Evolutionary conservation across 1,140 invertebrate species (phyloP), one percentile per base, ranked within the genome.

Genomic region (Papilio polytes): DNA sequence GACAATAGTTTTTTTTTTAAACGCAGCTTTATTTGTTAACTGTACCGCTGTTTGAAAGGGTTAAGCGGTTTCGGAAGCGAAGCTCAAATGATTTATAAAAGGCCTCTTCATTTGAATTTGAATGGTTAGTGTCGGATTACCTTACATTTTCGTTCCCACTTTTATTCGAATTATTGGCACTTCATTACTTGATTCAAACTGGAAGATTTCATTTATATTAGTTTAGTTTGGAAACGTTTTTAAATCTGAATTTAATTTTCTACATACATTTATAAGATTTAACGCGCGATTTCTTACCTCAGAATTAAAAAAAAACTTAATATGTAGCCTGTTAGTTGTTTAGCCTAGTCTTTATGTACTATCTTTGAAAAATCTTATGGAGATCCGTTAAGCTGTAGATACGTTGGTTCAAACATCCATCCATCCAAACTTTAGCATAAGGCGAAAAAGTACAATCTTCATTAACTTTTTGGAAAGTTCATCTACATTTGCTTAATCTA

Each of bases 71-170:
- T 85, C 85, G 84, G 86, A 87, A 88, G 86, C 87, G 81, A 63
- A 80, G 84, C 81, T 86, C 84, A 83, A 85, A 91, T 89, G 88
- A 89, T 91, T 88, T 89, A 90, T 88, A 88, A 91, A 91, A 89
- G 87, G 85, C 86, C 83, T 84, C 80, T 85, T 86, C 83, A 90
- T 91, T 91, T 91, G 87, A 90, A 91, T 91, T 83, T 85, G 85
- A 91, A 91, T 89, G 82, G 85, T 74, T 80, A 85, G 87, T 89
- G 82, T 89, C 81, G 82, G 86, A 86, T 88, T 87, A 85, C 83
- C 73, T 80, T 78, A 81, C 81, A 82, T 86, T 80, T 77, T 78
- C 53, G 59, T 82, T 80, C 80, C 81, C 83, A 82, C 81, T 82
- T 46, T 41, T 78, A 70, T 59, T 59, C 44, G 2, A 36, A 59